Percentiles rank a stretch among this genome's conserved stretches.
Evolutionary conservation across 2,797 vertebrate species (phyloP).

Genomic region (Margarornis squamiger): DNA sequence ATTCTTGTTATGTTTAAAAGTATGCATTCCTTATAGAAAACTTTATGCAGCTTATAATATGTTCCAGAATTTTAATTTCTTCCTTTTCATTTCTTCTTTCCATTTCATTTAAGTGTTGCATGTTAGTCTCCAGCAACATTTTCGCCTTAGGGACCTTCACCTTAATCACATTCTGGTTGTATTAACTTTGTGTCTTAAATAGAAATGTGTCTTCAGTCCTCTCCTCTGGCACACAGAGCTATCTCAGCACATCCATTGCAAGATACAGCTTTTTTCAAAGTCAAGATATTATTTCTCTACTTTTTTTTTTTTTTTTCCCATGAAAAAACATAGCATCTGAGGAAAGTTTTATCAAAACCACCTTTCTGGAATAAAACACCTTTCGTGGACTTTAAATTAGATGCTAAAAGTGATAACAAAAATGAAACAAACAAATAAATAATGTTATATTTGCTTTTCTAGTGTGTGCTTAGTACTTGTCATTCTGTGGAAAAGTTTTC

Average conservation of each 20-base stretch:
- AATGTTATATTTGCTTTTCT: neutral
- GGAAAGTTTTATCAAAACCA: neutral
- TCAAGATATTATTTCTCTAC: neutral
- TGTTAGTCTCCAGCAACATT: neutral
- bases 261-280: neutral
- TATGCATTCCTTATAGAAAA: neutral
- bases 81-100: conserved; percentile 15
- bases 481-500: neutral
- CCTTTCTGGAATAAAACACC: neutral
- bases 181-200: neutral
- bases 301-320: neutral
- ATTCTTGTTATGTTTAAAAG: conserved; percentile 12
- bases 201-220: neutral
- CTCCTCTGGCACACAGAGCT: neutral
- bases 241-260: neutral
- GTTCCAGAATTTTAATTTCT: neutral
- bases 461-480: neutral
- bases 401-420: neutral
- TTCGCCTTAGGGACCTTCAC: neutral
- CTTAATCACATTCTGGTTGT: conserved; percentile 18
- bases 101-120: neutral
- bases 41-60: neutral
- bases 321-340: fast-evolving
- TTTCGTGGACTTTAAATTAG: neutral
- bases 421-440: neutral